These are phyloP conservation scores for Pseudopodoces humilis DNA, from an alignment of 2,113 vertebrate genomes.

Conservation along the genomic window DNA sequence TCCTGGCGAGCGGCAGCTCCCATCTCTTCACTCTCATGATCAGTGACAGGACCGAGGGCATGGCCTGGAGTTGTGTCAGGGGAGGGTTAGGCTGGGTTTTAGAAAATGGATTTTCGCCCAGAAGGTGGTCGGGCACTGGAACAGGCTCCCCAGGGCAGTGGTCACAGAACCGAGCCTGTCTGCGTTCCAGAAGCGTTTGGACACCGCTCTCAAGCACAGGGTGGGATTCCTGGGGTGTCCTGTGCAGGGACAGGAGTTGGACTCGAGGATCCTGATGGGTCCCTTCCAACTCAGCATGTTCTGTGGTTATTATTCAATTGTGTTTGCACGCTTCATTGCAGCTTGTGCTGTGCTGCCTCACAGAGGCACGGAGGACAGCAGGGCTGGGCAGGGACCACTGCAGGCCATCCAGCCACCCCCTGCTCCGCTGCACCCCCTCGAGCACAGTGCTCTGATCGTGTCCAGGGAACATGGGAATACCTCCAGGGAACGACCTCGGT, in stretches of 20 bases:
- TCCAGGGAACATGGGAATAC: neutral
- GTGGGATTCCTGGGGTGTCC: neutral
- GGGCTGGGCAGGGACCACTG: neutral
- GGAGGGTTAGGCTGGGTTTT: neutral
- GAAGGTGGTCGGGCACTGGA: neutral
- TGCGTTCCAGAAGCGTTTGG: accelerated
- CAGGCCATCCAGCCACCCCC: neutral
- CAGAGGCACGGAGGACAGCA: accelerated
- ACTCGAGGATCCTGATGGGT: accelerated
- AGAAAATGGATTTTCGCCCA: neutral
- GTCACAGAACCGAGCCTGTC: neutral
- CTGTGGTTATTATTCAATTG: no score
- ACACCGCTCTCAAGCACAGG: accelerated
- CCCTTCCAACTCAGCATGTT: neutral
- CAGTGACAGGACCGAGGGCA: neutral
- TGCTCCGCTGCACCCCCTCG: neutral
- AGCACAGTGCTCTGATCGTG: neutral
- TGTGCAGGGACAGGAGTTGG: neutral
- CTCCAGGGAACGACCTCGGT: neutral
- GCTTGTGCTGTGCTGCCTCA: neutral
- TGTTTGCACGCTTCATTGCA: neutral
- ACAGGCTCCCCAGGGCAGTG: no score
- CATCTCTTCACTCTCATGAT: neutral
- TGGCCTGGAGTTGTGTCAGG: neutral
- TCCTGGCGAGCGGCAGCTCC: neutral